Evolutionary conservation across 2,888 invertebrate species (phyloP).

Genomic region (Pristionchus mayeri): DNA sequence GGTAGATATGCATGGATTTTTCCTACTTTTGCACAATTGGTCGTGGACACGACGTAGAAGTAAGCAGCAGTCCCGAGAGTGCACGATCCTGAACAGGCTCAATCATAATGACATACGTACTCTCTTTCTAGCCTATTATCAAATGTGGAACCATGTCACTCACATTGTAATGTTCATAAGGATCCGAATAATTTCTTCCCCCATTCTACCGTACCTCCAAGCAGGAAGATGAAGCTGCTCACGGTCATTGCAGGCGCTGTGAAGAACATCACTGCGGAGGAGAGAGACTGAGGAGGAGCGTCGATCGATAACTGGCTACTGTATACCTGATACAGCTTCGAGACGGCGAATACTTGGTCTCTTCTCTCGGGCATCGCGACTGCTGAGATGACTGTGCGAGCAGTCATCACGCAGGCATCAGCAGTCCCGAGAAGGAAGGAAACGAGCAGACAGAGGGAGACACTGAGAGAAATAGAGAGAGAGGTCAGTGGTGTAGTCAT

Average conservation of each 20-base stretch:
- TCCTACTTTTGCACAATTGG: neutral
- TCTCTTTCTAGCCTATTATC: neutral
- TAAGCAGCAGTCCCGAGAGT: neutral
- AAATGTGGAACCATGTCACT: no score
- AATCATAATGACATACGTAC: no score
- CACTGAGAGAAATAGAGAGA: neutral
- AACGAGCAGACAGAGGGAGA: slow-evolving; percentile 5
- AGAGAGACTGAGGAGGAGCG: neutral
- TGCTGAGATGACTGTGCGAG: slow-evolving; percentile 19
- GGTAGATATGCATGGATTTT: neutral
- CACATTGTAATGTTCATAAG: neutral
- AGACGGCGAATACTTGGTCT: slow-evolving; percentile 27
- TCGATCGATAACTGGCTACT: neutral
- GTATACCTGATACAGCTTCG: slow-evolving; percentile 36
- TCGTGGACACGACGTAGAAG: slow-evolving; percentile 7
- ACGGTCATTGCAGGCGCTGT: slow-evolving; percentile 24
- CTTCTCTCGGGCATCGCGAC: slow-evolving; percentile 31
- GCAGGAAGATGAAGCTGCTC: slow-evolving; percentile 2
- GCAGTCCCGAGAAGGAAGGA: slow-evolving; percentile 27
- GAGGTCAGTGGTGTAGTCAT: no score
- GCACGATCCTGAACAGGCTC: neutral
- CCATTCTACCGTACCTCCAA: neutral
- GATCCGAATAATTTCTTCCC: neutral
- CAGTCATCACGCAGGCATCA: slow-evolving; percentile 41
- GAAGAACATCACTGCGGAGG: slow-evolving; percentile 30